Evolutionary conservation across 2,113 vertebrate genomes (phyloP).

Genomic region (Atherinomorus stipes): DNA sequence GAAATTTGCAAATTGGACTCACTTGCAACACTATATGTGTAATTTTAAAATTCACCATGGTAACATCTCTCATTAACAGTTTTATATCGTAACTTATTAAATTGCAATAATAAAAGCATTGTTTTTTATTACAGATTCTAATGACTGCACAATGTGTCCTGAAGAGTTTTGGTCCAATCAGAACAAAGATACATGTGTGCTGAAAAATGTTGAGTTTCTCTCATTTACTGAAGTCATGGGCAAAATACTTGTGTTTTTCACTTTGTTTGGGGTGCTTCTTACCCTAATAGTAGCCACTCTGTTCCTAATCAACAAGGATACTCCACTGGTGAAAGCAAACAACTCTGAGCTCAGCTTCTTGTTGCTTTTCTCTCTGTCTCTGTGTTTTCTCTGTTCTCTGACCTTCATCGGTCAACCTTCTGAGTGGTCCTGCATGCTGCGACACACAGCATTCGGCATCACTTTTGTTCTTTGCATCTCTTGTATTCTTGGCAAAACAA

Average conservation of each 20-base stretch:
- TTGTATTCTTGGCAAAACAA: constrained; percentile 76
- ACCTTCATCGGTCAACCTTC: constrained; percentile 76
- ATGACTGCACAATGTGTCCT: constrained; percentile 79
- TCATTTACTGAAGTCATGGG: constrained; percentile 77
- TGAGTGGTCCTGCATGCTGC: constrained; percentile 75
- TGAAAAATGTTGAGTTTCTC: constrained; percentile 76
- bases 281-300: constrained; percentile 62
- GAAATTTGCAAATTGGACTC: constrained; percentile 43
- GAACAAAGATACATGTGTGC: constrained; percentile 72
- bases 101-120: constrained; percentile 38
- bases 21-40: constrained; percentile 55
- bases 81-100: constrained; percentile 14
- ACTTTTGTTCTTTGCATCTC: constrained; percentile 73
- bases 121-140: constrained; percentile 76
- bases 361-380: constrained; percentile 77
- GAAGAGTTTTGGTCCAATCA: constrained; percentile 79
- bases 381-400: constrained; percentile 81
- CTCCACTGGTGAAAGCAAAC: constrained; percentile 78
- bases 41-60: constrained; percentile 47
- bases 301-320: constrained; percentile 72
- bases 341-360: constrained; percentile 83
- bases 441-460: constrained; percentile 75
- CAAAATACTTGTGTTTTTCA: constrained; percentile 71
- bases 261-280: constrained; percentile 70
- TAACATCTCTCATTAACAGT: constrained; percentile 31